Evolutionary conservation across 2,888 invertebrate genomes (phyloP).

Genomic region (Andrena marginata): DNA sequence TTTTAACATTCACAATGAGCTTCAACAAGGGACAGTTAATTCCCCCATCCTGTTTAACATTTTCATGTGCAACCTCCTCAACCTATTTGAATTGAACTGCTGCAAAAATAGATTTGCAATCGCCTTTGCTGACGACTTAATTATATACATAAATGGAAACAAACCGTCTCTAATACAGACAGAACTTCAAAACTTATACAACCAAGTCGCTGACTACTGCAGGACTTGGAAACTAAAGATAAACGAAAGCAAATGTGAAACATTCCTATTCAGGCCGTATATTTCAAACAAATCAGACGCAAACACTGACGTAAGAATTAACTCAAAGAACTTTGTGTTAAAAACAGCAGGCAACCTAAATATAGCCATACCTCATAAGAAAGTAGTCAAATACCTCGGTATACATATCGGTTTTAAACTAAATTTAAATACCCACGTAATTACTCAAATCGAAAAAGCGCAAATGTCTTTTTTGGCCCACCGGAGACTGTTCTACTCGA

Average conservation of each 20-base stretch:
- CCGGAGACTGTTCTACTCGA: slow-evolving; percentile 4
- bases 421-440: slow-evolving; percentile 2
- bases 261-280: slow-evolving; percentile 28
- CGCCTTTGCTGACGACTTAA: not conserved
- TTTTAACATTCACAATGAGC: not conserved
- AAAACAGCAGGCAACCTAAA: not conserved
- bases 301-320: slow-evolving; percentile 5
- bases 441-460: slow-evolving; percentile 4
- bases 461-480: not conserved
- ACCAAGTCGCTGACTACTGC: slow-evolving; percentile 21
- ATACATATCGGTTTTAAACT: slow-evolving; percentile 13
- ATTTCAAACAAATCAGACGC: not conserved
- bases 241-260: slow-evolving; percentile 42
- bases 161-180: slow-evolving; percentile 4
- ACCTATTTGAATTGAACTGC: not conserved
- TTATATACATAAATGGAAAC: not conserved
- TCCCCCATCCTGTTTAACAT: not conserved
- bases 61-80: not conserved
- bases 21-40: not conserved
- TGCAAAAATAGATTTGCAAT: not conserved
- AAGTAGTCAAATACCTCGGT: not conserved
- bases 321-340: not conserved
- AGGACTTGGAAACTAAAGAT: slow-evolving; percentile 43
- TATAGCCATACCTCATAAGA: not conserved
- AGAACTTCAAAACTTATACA: slow-evolving; percentile 16